These are phyloP conservation scores for Beris chalybata DNA, from an alignment of 2,888 invertebrate genomes.

Conservation along the genomic window DNA sequence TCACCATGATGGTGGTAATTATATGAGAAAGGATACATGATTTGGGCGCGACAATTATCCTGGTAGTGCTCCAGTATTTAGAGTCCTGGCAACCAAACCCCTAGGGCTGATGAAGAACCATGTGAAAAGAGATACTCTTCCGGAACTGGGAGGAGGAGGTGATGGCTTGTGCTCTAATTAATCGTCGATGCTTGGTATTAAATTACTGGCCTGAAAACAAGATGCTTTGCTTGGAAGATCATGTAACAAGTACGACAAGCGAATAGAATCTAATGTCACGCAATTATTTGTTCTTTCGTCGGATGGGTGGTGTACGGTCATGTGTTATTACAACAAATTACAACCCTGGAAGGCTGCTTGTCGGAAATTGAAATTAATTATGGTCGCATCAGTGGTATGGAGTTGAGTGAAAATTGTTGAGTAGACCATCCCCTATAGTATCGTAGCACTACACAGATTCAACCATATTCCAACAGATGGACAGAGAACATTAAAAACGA, in stretches of 20 bases:
- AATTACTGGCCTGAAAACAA: slow-evolving; percentile 28
- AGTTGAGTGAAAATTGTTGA: background rate
- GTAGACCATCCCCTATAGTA: too few species aligned
- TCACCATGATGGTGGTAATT: too few species aligned
- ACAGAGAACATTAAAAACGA: too few species aligned
- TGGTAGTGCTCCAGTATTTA: too few species aligned
- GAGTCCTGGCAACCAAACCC: too few species aligned
- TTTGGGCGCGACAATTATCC: too few species aligned
- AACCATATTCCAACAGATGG: too few species aligned
- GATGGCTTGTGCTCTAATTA: slow-evolving; percentile 23
- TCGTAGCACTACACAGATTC: too few species aligned
- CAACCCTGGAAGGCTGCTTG: background rate
- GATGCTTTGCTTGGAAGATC: slow-evolving; percentile 29
- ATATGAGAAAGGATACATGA: too few species aligned
- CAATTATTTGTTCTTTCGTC: slow-evolving; percentile 16
- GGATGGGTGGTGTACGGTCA: slow-evolving; percentile 3
- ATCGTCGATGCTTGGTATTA: slow-evolving; percentile 26
- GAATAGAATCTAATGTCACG: slow-evolving; percentile 27
- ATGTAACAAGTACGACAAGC: slow-evolving; percentile 25
- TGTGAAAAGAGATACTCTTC: too few species aligned
- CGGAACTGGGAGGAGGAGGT: background rate
- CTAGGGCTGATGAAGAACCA: background rate
- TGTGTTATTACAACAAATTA: background rate
- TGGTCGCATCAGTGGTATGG: background rate
- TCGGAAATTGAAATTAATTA: slow-evolving; percentile 19